Conservation (phyloP, 2,113 vertebrate species). For the Ctenomys sociabilis region DNA sequence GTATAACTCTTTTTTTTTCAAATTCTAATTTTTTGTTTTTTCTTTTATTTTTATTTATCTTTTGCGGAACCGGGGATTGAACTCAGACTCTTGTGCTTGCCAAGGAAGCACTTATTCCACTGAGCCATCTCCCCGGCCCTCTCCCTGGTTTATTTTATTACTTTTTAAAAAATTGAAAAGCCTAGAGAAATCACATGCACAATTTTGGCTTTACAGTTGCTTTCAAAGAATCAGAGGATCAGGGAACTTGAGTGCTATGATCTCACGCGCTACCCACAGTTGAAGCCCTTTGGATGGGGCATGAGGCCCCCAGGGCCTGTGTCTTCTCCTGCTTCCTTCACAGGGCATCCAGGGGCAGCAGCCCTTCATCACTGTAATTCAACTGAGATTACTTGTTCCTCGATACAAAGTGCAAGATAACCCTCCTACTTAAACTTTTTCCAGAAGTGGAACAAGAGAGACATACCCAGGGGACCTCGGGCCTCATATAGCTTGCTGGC, state of each 20-base stretch:
- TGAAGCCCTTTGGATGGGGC: background rate
- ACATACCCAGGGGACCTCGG: background rate
- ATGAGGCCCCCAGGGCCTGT: background rate
- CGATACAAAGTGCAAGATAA: background rate
- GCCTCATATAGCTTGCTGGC: background rate
- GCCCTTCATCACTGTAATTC: background rate
- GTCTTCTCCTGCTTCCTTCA: background rate
- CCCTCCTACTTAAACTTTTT: background rate
- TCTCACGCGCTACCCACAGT: background rate
- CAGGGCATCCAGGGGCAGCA: fast-evolving
- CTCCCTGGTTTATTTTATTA: too few relatives aligned
- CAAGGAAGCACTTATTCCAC: too few relatives aligned
- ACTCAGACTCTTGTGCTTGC: too few relatives aligned
- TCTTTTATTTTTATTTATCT: too few relatives aligned
- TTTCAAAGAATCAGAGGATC: background rate
- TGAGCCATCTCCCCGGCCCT: too few relatives aligned
- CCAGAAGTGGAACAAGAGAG: background rate
- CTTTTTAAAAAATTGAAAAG: background rate
- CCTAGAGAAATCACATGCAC: background rate
- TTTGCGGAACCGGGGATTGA: too few relatives aligned
- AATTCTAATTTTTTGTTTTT: too few relatives aligned
- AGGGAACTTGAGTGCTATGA: too few relatives aligned
- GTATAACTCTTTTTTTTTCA: too few relatives aligned
- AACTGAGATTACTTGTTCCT: background rate
- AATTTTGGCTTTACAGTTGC: background rate